These are phyloP conservation scores for Blastobasis lacticolella DNA, from an alignment of 2,888 invertebrate genomes.

Conservation along the genomic window DNA sequence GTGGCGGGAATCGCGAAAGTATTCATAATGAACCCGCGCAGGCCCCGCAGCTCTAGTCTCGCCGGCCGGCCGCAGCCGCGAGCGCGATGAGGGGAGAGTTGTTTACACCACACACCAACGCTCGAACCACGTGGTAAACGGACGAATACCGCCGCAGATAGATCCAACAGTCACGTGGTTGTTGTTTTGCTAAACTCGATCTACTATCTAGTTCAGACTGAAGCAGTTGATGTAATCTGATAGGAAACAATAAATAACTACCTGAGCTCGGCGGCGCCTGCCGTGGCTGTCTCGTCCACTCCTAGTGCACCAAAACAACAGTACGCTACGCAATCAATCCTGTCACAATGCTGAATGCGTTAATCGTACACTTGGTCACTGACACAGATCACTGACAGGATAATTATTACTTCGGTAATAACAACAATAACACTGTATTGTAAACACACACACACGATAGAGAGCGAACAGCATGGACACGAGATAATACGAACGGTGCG, in stretches of 20 bases:
- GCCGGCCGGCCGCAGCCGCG: constrained; percentile 21
- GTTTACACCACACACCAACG: constrained; percentile 38
- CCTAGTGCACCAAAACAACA: constrained; percentile 40
- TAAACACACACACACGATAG: constrained; percentile 60
- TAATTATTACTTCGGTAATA: constrained; percentile 27
- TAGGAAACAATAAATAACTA: constrained; percentile 17
- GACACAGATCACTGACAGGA: constrained; percentile 45
- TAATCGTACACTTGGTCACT: constrained; percentile 38
- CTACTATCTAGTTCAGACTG: constrained; percentile 17
- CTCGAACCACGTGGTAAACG: constrained; percentile 59
- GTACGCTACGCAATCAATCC: constrained; percentile 24
- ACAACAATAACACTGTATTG: constrained; percentile 59
- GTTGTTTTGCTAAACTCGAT: constrained; percentile 38
- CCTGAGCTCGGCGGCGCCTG: constrained; percentile 67
- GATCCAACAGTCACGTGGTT: constrained; percentile 53
- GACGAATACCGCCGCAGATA: constrained; percentile 27
- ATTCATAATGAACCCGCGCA: neutral
- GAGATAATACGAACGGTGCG: constrained; percentile 49
- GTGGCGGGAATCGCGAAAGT: neutral
- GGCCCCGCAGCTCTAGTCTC: constrained; percentile 10
- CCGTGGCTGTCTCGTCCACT: constrained; percentile 42
- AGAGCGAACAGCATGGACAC: constrained; percentile 36
- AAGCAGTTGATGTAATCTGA: no score
- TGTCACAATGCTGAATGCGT: constrained; percentile 18
- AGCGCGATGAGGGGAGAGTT: constrained; percentile 42